phyloP scores from a whole-genome alignment of 2,888 invertebrate genomes.

The Germaria angustata region DNA sequence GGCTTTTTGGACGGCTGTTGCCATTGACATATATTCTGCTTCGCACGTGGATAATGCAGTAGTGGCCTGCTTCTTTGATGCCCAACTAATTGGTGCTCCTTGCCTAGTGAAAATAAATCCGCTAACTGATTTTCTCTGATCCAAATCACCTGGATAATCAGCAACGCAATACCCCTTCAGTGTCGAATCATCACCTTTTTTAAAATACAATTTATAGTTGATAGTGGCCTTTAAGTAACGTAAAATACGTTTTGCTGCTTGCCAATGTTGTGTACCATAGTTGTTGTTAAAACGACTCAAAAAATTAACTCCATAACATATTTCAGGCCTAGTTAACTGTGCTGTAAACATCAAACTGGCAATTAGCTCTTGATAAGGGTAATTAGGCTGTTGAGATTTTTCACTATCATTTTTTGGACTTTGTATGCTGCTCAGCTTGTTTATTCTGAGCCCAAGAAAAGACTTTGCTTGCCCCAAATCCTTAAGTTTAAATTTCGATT shows the following conservation, averaged over 20 bases:
- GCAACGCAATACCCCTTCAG: conserved; percentile 65
- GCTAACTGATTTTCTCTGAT: conserved; percentile 25
- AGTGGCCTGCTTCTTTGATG: no score
- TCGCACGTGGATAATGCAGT: conserved; percentile 37
- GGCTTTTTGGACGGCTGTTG: conserved; percentile 22
- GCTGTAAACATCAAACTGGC: no score
- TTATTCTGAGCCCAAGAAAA: no score
- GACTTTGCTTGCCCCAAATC: conserved; percentile 10
- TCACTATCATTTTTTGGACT: no score
- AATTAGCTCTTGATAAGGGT: conserved; percentile 30
- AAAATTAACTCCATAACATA: conserved; percentile 34
- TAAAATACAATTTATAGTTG: background rate
- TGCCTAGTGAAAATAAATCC: no score
- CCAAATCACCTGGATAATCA: conserved; percentile 62
- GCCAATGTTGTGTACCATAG: conserved; percentile 24
- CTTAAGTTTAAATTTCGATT: conserved; percentile 4
- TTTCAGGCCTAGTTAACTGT: conserved; percentile 29
- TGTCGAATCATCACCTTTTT: conserved; percentile 78
- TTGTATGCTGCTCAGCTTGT: background rate
- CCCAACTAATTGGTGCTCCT: no score
- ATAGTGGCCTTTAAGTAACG: conserved; percentile 34
- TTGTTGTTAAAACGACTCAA: conserved; percentile 31
- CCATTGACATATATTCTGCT: conserved; percentile 37
- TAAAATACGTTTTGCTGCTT: conserved; percentile 13
- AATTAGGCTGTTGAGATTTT: conserved; percentile 19